Evolutionary conservation across 2,797 vertebrate genomes (phyloP).

Genomic region (Holocentrus rufus): DNA sequence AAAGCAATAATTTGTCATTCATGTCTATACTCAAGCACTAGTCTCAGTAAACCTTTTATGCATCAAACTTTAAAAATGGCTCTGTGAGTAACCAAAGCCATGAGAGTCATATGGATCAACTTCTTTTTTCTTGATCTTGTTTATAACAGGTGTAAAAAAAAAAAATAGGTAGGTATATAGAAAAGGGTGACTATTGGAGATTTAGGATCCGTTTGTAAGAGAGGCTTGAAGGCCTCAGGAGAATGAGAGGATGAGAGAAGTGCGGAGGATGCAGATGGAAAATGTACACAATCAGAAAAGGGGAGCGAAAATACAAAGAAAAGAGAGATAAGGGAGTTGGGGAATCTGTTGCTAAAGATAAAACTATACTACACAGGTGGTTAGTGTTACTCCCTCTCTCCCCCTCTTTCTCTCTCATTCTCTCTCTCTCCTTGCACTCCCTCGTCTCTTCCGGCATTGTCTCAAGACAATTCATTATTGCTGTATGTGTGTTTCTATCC

Average conservation of each 20-base stretch:
- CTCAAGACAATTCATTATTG: slow-evolving; percentile 40
- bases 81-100: too few species aligned
- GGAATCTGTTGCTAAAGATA: not conserved
- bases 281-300: slow-evolving; percentile 5
- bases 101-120: too few species aligned
- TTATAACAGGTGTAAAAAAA: too few species aligned
- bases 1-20: too few species aligned
- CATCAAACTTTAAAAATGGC: too few species aligned
- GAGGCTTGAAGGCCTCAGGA: not conserved
- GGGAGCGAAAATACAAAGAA: not conserved
- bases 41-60: too few species aligned
- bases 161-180: too few species aligned
- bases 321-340: slow-evolving; percentile 5
- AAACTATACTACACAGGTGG: slow-evolving; percentile 1
- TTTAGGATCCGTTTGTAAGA: not conserved
- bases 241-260: not conserved
- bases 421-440: not conserved
- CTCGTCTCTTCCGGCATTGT: not conserved
- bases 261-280: not conserved
- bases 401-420: not conserved
- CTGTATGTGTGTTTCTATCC: not conserved
- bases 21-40: too few species aligned
- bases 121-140: too few species aligned
- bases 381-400: not conserved
- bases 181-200: too few species aligned